Conservation (phyloP, 1,140 invertebrate genomes). For the Drosophila biarmipes region DNA sequence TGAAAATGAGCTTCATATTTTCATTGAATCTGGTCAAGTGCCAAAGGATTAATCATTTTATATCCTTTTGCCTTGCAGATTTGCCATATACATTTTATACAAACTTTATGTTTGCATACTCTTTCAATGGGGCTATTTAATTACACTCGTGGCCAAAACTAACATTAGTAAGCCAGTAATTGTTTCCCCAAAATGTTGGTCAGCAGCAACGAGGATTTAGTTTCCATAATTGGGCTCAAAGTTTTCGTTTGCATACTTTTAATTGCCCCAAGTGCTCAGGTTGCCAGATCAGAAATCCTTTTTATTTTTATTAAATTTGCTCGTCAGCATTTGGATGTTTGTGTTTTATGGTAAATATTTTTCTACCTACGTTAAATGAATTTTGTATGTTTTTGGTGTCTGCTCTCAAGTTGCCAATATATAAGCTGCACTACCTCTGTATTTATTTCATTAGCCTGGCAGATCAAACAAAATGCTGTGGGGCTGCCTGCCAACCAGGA, state of each 20-base stretch:
- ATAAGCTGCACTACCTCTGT: conserved; percentile 17
- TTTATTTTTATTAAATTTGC: conserved; percentile 15
- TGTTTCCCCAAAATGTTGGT: background rate
- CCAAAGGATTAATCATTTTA: background rate
- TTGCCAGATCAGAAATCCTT: background rate
- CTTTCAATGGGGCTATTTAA: background rate
- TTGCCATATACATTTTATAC: background rate
- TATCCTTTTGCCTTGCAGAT: background rate
- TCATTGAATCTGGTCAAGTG: too few relatives aligned
- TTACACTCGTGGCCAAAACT: background rate
- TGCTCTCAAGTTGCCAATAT: conserved; percentile 8
- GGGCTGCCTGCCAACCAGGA: conserved; percentile 51
- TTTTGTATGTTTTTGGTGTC: background rate
- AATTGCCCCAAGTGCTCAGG: background rate
- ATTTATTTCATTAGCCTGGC: conserved; percentile 45
- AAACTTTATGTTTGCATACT: background rate
- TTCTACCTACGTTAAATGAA: background rate
- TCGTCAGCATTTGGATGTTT: background rate
- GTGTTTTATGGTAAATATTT: too few relatives aligned
- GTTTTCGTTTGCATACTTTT: background rate
- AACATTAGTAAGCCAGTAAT: background rate
- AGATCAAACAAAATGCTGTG: conserved; percentile 70
- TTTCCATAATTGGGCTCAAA: background rate
- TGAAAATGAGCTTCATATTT: too few relatives aligned
- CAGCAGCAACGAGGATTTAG: background rate